Evolutionary conservation across 2,797 vertebrate species (phyloP), one percentile per base, ranked within the genome.

Genomic region (Cynopterus sphinx): DNA sequence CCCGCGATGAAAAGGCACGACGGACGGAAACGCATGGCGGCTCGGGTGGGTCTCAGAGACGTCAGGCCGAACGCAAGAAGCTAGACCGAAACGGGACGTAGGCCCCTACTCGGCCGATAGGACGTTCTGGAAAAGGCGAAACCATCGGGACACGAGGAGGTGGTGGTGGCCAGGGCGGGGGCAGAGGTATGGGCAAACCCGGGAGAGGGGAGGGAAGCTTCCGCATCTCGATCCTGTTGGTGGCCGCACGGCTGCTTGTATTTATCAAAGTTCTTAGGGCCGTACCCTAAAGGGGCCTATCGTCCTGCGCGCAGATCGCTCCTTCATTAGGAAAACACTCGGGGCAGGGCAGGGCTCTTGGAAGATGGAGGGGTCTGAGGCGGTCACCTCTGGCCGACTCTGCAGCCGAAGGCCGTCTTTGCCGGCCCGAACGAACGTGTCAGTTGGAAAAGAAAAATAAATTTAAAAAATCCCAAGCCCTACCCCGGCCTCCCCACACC

Each of bases 81-180:
- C 46, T 6, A 1, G 21, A 31, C 2, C 7, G 24, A n/a, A 51
- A 33, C n/a, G n/a, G 17, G 2, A 16, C 63, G 22, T 22, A 1
- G 19, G 28, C 0, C 9, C 1, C 0, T 0, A 9, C 5, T 73
- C 68, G 84, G 41, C 55, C n/a, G 21, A 9, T 3, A 28, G 0
- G 68, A 65, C 43, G 39, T 84, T 78, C 43, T 77, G 53, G 46
- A 21, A 83, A 91, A 87, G 51, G 49, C 11, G 49, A 43, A 65
- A 3, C 33, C 7, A 0, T 9, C 36, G 19, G 39, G 33, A 9
- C 3, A 0, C 63, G 71, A 28, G 36, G 17, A 36, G 75, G 26
- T 21, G 70, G 59, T 57, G 67, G 53, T 65, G 22, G 28, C 65
- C 57, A 39, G 59, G n/a, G 5, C 71, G 17, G 15, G 26, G 31